A percentile compares a stretch with the other conserved stretches of the same genome.
Conservation (phyloP, 30 jellyfish, hydroid and myxozoan genomes). For the Aurelia sp. region DNA sequence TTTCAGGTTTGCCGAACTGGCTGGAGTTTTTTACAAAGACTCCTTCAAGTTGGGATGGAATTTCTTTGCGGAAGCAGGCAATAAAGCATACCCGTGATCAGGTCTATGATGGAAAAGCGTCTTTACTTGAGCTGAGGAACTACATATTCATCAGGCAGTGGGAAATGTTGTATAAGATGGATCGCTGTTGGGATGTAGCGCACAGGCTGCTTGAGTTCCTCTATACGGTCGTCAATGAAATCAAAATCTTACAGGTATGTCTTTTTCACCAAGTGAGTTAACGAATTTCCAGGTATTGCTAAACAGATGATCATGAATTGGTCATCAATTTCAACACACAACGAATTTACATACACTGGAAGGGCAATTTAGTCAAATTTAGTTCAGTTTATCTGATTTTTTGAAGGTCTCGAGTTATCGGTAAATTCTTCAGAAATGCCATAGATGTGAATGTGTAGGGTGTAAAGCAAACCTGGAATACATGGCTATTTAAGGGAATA, state of each 20-base stretch:
- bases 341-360: too few species aligned
- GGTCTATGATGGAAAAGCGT: constrained; percentile 80
- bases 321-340: too few species aligned
- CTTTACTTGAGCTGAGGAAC: constrained; percentile 86
- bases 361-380: too few species aligned
- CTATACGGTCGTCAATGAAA: constrained; percentile 83
- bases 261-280: background rate
- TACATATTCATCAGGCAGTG: constrained; percentile 89
- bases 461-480: too few species aligned
- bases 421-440: too few species aligned
- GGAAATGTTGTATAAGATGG: constrained; percentile 71
- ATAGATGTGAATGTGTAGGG: too few species aligned
- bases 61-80: constrained; percentile 59
- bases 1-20: constrained; percentile 84
- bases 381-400: too few species aligned
- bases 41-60: constrained; percentile 86
- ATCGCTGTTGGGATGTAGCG: constrained; percentile 76
- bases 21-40: constrained; percentile 64
- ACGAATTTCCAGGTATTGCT: too few species aligned
- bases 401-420: too few species aligned
- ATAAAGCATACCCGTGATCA: constrained; percentile 52
- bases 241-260: constrained; percentile 77
- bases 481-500: too few species aligned
- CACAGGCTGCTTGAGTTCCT: constrained; percentile 79
- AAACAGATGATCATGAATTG: too few species aligned